phyloP scores from a whole-genome alignment of 1,140 invertebrate species.

The Bombus waltoni region DNA sequence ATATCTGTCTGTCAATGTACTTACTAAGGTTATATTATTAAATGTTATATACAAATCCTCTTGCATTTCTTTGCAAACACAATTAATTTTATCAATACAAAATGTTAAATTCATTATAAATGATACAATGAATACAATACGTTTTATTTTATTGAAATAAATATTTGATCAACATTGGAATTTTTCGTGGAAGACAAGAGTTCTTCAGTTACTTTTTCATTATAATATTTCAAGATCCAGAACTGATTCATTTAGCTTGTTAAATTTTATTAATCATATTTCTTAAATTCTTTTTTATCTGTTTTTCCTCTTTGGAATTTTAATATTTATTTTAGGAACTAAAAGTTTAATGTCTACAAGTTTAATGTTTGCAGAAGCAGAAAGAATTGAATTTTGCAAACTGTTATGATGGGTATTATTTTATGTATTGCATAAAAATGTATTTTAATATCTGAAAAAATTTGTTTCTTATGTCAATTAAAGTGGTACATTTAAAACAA shows the following conservation, averaged over 20 bases:
- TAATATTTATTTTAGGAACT: background rate
- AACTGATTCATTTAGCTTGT: background rate
- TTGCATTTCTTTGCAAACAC: background rate
- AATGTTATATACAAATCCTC: background rate
- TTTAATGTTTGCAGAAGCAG: background rate
- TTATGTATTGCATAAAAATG: background rate
- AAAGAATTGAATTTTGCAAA: background rate
- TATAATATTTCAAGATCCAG: background rate
- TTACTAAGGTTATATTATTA: slow-evolving; percentile 38
- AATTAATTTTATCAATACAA: background rate
- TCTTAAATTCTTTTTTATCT: background rate
- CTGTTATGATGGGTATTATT: background rate
- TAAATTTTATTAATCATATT: background rate
- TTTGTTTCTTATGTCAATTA: background rate
- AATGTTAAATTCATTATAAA: background rate
- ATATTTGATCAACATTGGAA: background rate
- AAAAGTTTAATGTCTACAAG: background rate
- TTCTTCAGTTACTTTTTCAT: background rate
- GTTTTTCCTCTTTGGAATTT: background rate
- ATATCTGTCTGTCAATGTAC: background rate
- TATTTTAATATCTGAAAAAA: background rate
- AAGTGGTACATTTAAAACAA: background rate
- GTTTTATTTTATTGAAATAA: background rate
- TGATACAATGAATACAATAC: background rate
- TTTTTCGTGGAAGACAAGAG: background rate